These are phyloP conservation scores for Malachius bipustulatus DNA, from an alignment of 2,888 invertebrate genomes.

Conservation along the genomic window DNA sequence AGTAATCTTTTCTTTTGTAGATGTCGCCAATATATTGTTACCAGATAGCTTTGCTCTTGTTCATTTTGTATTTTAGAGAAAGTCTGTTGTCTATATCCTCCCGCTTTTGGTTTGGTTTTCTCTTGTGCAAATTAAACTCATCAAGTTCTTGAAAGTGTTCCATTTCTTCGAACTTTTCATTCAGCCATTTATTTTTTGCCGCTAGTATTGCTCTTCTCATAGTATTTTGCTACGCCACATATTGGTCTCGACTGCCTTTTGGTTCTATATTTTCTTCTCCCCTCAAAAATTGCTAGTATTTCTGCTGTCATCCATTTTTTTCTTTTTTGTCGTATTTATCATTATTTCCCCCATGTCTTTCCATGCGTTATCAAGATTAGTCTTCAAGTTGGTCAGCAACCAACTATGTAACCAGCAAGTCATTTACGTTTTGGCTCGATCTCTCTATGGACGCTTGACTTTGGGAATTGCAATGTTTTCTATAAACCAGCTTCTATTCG, in stretches of 20 bases:
- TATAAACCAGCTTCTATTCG: no score
- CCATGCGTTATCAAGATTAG: no score
- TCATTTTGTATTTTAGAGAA: no score
- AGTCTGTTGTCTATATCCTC: slow-evolving; percentile 7
- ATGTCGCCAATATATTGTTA: slow-evolving; percentile 9
- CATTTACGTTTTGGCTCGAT: no score
- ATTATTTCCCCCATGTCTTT: slow-evolving; percentile 6
- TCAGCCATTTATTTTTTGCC: slow-evolving; percentile 9
- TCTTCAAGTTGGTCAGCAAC: no score
- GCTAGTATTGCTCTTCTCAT: no score
- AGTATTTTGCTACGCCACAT: slow-evolving; percentile 9
- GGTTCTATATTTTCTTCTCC: slow-evolving; percentile 9
- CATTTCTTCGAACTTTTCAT: slow-evolving; percentile 10
- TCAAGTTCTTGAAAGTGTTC: slow-evolving; percentile 10
- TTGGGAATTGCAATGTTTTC: no score
- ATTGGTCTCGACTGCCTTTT: slow-evolving; percentile 8
- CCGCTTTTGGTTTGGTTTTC: slow-evolving; percentile 10
- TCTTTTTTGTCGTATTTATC: slow-evolving; percentile 7
- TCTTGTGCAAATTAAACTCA: no score
- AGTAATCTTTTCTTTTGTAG: slow-evolving; percentile 8
- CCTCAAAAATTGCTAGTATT: slow-evolving; percentile 9
- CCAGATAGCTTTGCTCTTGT: slow-evolving; percentile 5
- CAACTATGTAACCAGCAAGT: no score
- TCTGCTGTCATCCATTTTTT: slow-evolving; percentile 12
- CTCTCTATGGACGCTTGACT: no score